Evolutionary conservation across 2,113 vertebrate genomes (phyloP).

Genomic region (Mionectes macconnelli): DNA sequence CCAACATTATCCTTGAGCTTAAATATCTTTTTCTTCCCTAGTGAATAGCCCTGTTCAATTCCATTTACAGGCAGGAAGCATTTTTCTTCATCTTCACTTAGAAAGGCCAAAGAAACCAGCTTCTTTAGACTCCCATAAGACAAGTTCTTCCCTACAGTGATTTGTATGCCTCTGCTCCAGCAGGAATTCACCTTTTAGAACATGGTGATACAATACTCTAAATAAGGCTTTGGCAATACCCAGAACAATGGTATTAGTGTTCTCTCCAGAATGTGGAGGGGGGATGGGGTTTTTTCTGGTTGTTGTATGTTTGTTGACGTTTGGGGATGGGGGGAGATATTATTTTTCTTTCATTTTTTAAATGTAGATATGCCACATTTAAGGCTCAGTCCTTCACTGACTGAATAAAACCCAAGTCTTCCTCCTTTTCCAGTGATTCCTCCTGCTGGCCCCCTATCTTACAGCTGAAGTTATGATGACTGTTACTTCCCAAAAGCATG

Average conservation of each 20-base stretch:
- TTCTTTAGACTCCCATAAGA: background rate
- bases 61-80: background rate
- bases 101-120: background rate
- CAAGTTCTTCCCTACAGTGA: background rate
- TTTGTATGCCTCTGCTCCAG: background rate
- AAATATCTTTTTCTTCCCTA: background rate
- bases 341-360: background rate
- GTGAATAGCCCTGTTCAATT: background rate
- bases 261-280: background rate
- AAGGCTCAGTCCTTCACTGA: background rate
- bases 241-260: background rate
- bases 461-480: background rate
- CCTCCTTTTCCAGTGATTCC: background rate
- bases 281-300: background rate
- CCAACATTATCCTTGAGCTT: background rate
- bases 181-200: background rate
- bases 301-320: no score
- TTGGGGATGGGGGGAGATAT: fast-evolving
- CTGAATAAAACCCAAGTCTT: background rate
- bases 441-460: background rate
- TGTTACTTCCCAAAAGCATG: background rate
- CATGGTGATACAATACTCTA: background rate
- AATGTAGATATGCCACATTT: background rate
- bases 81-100: background rate
- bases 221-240: background rate